phyloP scores from a whole-genome alignment of 2,113 vertebrate species.

The Hippoglossus stenolepis region DNA sequence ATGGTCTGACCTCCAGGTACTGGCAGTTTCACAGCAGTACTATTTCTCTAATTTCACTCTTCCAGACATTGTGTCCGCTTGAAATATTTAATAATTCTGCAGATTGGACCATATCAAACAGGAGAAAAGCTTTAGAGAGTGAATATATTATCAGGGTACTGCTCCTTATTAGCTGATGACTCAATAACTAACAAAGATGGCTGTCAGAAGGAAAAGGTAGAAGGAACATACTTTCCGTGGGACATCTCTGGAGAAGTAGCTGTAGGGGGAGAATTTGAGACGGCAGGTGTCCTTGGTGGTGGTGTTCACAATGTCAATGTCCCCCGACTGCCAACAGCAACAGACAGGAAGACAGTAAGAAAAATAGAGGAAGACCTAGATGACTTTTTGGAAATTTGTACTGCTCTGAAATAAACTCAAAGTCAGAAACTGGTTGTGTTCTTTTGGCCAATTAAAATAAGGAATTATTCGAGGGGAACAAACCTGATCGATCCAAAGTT shows the following conservation, averaged over 20 bases:
- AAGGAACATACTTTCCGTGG: constrained; percentile 88
- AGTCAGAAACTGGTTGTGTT: not conserved
- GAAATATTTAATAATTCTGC: too few relatives aligned
- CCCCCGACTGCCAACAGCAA: constrained; percentile 87
- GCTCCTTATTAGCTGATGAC: too few relatives aligned
- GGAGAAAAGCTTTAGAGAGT: not conserved
- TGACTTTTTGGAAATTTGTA: too few relatives aligned
- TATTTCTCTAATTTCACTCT: too few relatives aligned
- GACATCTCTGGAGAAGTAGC: constrained; percentile 95
- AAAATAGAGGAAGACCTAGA: constrained; percentile 1
- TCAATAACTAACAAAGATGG: not conserved
- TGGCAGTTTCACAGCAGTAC: too few relatives aligned
- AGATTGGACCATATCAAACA: too few relatives aligned
- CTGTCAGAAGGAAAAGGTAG: not conserved
- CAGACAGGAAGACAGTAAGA: constrained; percentile 22
- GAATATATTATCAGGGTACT: too few relatives aligned
- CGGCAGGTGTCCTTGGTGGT: constrained; percentile 94
- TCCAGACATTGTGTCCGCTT: too few relatives aligned
- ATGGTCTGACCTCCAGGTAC: not conserved
- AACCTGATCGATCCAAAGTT: constrained; percentile 98
- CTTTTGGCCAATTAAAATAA: not conserved
- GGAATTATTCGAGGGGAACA: not conserved
- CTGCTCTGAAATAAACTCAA: not conserved
- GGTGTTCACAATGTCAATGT: constrained; percentile 93
- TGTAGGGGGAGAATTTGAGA: constrained; percentile 96